Base-by-base conservation (phyloP, 2,797 vertebrate species). In the Kryptopterus vitreolus region DNA sequence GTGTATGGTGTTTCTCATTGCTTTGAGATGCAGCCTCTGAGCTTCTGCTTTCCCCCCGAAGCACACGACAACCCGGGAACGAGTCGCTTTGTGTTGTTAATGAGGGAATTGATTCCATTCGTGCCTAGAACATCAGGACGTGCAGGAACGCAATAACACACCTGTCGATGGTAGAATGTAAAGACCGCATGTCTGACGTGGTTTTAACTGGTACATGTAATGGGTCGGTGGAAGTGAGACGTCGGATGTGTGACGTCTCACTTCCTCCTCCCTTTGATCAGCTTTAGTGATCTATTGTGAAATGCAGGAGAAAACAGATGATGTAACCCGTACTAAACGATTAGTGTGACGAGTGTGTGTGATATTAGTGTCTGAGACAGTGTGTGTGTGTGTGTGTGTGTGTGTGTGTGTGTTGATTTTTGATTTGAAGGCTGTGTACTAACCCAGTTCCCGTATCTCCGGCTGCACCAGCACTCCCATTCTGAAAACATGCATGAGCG, bases 401-500 rank as follows among this genome's bases (percentile, higher is more conserved):
- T 63, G 59, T 38, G 46, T 63, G 31, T 16, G n/a, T 55, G 69
- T 68, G 63, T 58, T 12, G 69, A 22, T n/a, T n/a, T n/a, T n/a
- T 43, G 63, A 69, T n/a, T n/a, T n/a, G 71, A 20, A 18, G 26
- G 48, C 29, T n/a, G 24, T 83, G 59, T 90, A 94, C 94, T 94
- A 93, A 94, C 93, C 92, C 92, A 94, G 93, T 92, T 93, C 94
- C 94, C 95, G 91, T 98, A 92, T 95, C 94, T 97, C 95, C 94
- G 96, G 97, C 95, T 96, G 94, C 94, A 95, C 93, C 95, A 98
- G 97, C 96, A 96, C 96, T 94, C 96, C 97, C 92, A 95, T 99
- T 96, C 98, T 99, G 94, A 96, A 96, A 94, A 95, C 96, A 90
- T 99, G 98, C 97, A 98, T 99, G 97, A 98, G 96, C 90, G 93